phyloP scores from a whole-genome alignment of 2,888 invertebrate genomes.

The Patella depressa region DNA sequence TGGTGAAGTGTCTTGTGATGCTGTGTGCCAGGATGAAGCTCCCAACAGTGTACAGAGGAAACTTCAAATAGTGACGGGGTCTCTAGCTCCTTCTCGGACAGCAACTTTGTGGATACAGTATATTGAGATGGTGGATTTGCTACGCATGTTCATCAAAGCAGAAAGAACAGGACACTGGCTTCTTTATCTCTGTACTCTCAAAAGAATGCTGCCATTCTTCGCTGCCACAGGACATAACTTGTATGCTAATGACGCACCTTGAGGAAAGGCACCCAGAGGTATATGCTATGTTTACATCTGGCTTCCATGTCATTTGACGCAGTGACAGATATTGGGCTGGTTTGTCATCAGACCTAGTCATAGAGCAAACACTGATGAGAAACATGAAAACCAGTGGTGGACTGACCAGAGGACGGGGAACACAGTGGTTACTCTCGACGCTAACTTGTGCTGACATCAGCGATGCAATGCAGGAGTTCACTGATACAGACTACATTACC shows the following conservation, averaged over 20 bases:
- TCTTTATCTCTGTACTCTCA: slow-evolving; percentile 27
- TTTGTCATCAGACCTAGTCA: slow-evolving; percentile 37
- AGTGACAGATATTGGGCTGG: slow-evolving; percentile 40
- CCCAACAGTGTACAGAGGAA: not conserved
- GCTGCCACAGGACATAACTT: slow-evolving; percentile 39
- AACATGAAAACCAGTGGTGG: slow-evolving; percentile 36
- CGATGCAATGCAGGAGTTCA: slow-evolving; percentile 27
- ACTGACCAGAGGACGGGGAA: slow-evolving; percentile 32
- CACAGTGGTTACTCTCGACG: slow-evolving; percentile 26
- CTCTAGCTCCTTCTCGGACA: slow-evolving; percentile 19
- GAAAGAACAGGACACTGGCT: slow-evolving; percentile 25
- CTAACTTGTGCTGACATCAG: slow-evolving; percentile 24
- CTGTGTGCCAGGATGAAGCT: not conserved
- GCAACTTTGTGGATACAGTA: slow-evolving; percentile 41
- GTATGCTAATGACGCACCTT: slow-evolving; percentile 34
- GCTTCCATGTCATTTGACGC: slow-evolving; percentile 36
- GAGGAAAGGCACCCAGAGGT: slow-evolving; percentile 16
- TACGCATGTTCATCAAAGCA: slow-evolving; percentile 38
- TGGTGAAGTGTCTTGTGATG: not conserved
- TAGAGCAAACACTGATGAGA: slow-evolving; percentile 40
- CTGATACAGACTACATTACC: slow-evolving; percentile 17
- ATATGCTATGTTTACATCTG: slow-evolving; percentile 28
- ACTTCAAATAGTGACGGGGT: not conserved
- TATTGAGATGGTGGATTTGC: slow-evolving; percentile 44
- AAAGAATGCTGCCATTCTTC: slow-evolving; percentile 29